Base-by-base conservation (phyloP, 2,888 invertebrate genomes). In the Clistopyga incitator region DNA sequence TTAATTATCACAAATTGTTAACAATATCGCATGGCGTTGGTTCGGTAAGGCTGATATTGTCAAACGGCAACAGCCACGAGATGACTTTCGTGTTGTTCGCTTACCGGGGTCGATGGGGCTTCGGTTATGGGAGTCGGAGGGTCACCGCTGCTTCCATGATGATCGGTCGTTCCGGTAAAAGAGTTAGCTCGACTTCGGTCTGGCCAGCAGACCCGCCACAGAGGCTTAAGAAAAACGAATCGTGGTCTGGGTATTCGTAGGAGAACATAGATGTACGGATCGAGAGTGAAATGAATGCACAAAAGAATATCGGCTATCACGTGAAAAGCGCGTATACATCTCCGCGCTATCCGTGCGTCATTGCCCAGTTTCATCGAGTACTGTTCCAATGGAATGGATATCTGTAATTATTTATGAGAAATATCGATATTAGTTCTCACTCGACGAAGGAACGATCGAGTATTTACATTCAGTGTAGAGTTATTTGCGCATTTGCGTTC, bases 241-340 rank as follows among this genome's bases (percentile, higher is more conserved):
- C 90, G 86, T 18, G 92, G 91, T 23, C 91, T 88, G 3, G 90
- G 90, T 89, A 92, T 90, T 81, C 96, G 95, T 92, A 96, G 95
- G 38, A 97, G 94, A 68, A 97, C 97, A 93, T 97, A 98, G 76
- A 97, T 95, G 88, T 97, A 96, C 1, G 98, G 98, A 93, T 98
- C 97, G 84, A 97, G 94, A 42, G 97, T 96, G 93, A 97, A 98
- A 93, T 98, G 97, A 72, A 97, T 92, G 71, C 97, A 95, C 94
- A 97, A 95, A 79, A 97, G 94, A 78, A 97, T 92, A 91, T 98
- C 97, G 2, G 97, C 96, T 15, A 95, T 89, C 23, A 93, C 91
- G 84, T 95, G 95, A 82, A 95, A 95, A 47, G 94, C 91, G 47
- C 84, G 85, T 45, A 93, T 90, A 23, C 88, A 76, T 88, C 89